Base-by-base conservation (phyloP, 1,140 invertebrate genomes). In the Brachionus rubens region DNA sequence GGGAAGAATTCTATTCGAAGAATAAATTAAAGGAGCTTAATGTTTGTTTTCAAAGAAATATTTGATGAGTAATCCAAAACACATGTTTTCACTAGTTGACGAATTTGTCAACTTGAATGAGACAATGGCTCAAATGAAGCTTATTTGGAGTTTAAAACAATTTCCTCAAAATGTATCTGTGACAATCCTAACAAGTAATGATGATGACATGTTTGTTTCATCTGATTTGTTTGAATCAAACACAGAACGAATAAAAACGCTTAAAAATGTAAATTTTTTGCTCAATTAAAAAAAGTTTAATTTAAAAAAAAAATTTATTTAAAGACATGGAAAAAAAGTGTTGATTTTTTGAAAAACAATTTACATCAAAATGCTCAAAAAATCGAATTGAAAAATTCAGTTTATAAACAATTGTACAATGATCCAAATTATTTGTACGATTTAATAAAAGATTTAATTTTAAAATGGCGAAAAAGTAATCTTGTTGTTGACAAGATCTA, bases 81-180 rank as follows among this genome's bases (percentile, higher is more conserved):
- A 85, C 70, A 70, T 85, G 4, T 84, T 82, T 77, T 81, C 82
- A 12, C 79, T 82, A 0, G 83, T 85, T 10, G 83, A 83, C 77
- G 83, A 85, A 77, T 81, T 83, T 79, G 77, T 82, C 67, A 83
- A 83, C 76, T 80, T 84, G 6, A 84, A 83, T 78, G 81, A 84
- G 77, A 81, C 82, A 43, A 81, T 85, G 77, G 81, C 82, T 72
- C 83, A 85, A 77, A 81, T 85, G 47, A 81, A 82, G 75, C 81
- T 80, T 43, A 65, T 81, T 14, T 78, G 80, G 33, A 79, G 77
- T 30, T 78, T 84, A 30, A 81, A 81, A 54, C 54, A 77, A 14
- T 78, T 84, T 62, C 78, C 82, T 19, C 50, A 68, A 14, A 82
- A 83, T 78, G 80, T 84, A 21, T 80, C 82, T 19, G 79, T 82